Conservation (phyloP, 2,797 vertebrate genomes). For the Centroberyx gerrardi region DNA sequence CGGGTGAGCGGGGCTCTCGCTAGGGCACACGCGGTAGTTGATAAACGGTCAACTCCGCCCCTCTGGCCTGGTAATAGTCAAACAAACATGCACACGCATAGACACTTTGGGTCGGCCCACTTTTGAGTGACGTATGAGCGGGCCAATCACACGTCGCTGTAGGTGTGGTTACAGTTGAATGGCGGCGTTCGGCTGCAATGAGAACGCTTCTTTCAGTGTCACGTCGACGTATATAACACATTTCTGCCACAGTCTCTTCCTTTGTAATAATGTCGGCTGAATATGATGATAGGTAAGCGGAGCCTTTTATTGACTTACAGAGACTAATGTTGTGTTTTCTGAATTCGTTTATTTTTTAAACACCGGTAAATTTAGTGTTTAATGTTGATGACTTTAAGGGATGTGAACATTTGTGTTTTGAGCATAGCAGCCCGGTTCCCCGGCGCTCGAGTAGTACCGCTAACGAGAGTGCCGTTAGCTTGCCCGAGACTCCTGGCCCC, state of each 20-base stretch:
- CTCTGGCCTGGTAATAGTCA: neutral
- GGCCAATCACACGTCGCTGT: slow-evolving; percentile 56
- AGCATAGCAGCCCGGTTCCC: neutral
- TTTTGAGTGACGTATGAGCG: slow-evolving; percentile 5
- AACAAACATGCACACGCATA: neutral
- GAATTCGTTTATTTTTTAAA: rapidly evolving
- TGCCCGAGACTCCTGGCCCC: too few relatives aligned
- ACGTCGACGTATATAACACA: slow-evolving; percentile 82
- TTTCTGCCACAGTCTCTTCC: slow-evolving; percentile 83
- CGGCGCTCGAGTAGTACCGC: neutral
- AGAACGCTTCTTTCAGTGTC: slow-evolving; percentile 42
- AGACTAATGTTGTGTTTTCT: rapidly evolving
- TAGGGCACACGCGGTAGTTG: too few relatives aligned
- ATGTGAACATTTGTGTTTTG: neutral
- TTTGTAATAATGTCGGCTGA: slow-evolving; percentile 90
- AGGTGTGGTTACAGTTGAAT: slow-evolving; percentile 64
- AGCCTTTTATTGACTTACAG: rapidly evolving
- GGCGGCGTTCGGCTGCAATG: slow-evolving; percentile 77
- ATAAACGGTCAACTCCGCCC: neutral
- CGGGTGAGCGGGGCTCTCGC: slow-evolving; percentile 3
- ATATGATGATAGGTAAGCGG: slow-evolving; percentile 87
- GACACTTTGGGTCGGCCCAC: neutral
- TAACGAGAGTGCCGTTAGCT: neutral
- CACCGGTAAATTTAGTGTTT: rapidly evolving
- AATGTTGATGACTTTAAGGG: rapidly evolving